Conservation (phyloP, 1,140 invertebrate species). For the Physella acuta region DNA sequence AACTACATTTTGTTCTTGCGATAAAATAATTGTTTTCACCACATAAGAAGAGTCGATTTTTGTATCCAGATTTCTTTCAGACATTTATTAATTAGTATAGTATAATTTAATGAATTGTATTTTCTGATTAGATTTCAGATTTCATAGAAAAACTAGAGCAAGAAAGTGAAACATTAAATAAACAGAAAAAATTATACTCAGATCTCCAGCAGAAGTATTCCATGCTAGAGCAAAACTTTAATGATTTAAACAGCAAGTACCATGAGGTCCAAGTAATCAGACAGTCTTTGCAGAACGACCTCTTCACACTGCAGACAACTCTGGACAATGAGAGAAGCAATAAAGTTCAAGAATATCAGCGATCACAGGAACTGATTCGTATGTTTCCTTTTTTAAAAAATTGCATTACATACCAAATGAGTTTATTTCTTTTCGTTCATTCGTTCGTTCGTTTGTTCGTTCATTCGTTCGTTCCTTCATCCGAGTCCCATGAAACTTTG, state of each 20-base stretch:
- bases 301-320: conserved; percentile 75
- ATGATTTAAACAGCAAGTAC: conserved; percentile 47
- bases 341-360: conserved; percentile 71
- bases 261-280: conserved; percentile 41
- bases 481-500: too few relatives aligned
- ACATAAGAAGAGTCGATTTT: too few relatives aligned
- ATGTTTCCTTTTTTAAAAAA: too few relatives aligned
- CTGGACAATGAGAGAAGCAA: conserved; percentile 81
- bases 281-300: conserved; percentile 71
- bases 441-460: too few relatives aligned
- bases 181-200: conserved; percentile 82
- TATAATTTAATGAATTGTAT: too few relatives aligned
- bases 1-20: too few relatives aligned
- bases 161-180: conserved; percentile 79
- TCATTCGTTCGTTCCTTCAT: too few relatives aligned
- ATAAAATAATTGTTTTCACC: too few relatives aligned
- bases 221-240: conserved; percentile 44
- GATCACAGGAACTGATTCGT: conserved; percentile 75
- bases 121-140: conserved; percentile 81
- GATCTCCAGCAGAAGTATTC: conserved; percentile 67
- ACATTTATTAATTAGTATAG: too few relatives aligned
- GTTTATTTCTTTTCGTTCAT: too few relatives aligned
- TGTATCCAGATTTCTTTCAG: too few relatives aligned
- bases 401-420: too few relatives aligned
- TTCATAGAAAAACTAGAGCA: conserved; percentile 85